These are phyloP conservation scores for Troides oblongomaculatus DNA, from an alignment of 2,888 invertebrate species.

Conservation along the genomic window DNA sequence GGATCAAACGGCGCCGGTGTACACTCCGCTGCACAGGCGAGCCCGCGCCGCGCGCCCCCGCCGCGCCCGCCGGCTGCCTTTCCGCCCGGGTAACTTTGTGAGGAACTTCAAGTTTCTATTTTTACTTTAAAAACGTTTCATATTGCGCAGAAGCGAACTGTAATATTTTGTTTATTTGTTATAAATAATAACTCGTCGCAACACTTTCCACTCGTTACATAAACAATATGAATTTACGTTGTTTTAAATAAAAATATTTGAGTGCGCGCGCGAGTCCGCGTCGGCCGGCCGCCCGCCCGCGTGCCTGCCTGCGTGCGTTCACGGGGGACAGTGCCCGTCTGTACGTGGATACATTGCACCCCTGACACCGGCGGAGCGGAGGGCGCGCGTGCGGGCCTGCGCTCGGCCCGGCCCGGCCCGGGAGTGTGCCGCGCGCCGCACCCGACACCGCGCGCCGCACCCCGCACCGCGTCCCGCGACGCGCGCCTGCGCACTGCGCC, in stretches of 20 bases:
- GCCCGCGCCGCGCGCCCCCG: neutral
- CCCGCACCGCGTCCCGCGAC: slow-evolving; percentile 22
- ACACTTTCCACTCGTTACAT: neutral
- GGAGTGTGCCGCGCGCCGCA: slow-evolving; percentile 5
- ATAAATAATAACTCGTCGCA: too few relatives aligned
- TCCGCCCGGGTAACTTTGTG: neutral
- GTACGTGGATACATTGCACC: slow-evolving; percentile 10
- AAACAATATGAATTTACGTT: neutral
- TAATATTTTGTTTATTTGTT: too few relatives aligned
- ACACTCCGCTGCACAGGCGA: slow-evolving; percentile 6
- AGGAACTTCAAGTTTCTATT: neutral
- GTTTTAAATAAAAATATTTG: neutral
- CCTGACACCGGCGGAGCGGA: slow-evolving; percentile 25
- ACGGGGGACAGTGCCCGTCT: too few relatives aligned
- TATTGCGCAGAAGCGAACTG: too few relatives aligned
- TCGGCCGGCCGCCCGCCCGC: slow-evolving; percentile 10
- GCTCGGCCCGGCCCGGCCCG: neutral
- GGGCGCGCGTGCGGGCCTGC: neutral
- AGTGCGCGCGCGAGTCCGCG: slow-evolving; percentile 4
- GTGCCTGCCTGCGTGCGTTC: neutral
- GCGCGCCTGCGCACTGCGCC: slow-evolving; percentile 18
- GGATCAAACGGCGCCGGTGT: slow-evolving; percentile 44
- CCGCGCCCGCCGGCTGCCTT: neutral
- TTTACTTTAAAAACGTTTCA: neutral
- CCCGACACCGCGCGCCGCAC: slow-evolving; percentile 1